Conservation (phyloP, 2,888 invertebrate genomes). For the Cryptophagus acutangulus region DNA sequence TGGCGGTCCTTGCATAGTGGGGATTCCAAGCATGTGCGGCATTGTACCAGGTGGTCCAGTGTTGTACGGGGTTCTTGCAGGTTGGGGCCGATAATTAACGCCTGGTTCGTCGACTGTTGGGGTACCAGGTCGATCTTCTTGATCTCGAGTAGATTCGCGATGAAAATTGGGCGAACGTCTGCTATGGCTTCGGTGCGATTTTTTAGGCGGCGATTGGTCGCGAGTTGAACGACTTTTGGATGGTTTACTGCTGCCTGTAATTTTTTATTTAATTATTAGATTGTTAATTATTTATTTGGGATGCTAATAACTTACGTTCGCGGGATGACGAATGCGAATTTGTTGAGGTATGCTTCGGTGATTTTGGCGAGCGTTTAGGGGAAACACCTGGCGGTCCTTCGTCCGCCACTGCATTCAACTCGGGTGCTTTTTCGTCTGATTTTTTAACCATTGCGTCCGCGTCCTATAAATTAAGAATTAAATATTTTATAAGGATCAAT, state of each 20-base stretch:
- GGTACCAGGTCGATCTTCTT: constrained; percentile 64
- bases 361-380: constrained; percentile 24
- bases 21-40: constrained; percentile 34
- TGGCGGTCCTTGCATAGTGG: constrained; percentile 29
- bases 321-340: constrained; percentile 1
- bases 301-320: not conserved
- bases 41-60: constrained; percentile 31
- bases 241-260: no score
- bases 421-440: constrained; percentile 13
- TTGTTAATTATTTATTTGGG: no score
- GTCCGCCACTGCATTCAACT: constrained; percentile 24
- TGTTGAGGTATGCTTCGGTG: constrained; percentile 24
- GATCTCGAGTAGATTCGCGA: constrained; percentile 3
- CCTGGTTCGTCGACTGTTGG: constrained; percentile 63
- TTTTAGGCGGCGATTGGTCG: constrained; percentile 23
- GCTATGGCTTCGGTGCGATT: constrained; percentile 40
- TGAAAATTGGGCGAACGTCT: not conserved
- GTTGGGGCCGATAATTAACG: constrained; percentile 20
- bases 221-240: constrained; percentile 7
- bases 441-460: constrained; percentile 3
- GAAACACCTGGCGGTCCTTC: constrained; percentile 46
- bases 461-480: not conserved
- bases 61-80: constrained; percentile 18
- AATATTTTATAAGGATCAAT: not conserved
- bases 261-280: no score